These are phyloP conservation scores for Drosophila merina DNA, from an alignment of 2,888 invertebrate species.

Conservation along the genomic window DNA sequence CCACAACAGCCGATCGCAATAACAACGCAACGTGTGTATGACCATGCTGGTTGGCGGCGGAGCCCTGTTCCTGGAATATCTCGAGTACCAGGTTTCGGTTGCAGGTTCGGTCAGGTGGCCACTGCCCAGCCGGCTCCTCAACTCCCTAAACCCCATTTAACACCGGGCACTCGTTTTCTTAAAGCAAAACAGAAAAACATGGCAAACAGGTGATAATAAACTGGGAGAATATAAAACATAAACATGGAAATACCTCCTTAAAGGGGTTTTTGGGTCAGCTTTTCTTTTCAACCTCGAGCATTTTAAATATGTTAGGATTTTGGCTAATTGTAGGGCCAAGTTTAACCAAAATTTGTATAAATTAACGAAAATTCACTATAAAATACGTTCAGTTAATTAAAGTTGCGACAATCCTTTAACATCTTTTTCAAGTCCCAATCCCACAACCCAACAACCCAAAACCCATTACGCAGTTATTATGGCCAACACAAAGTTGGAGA, in stretches of 20 bases:
- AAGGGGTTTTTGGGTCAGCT: background rate
- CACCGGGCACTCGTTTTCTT: constrained; percentile 49
- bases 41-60: constrained; percentile 22
- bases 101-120: constrained; percentile 4
- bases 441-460: background rate
- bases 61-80: constrained; percentile 46
- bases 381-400: background rate
- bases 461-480: constrained; percentile 28
- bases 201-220: constrained; percentile 15
- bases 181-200: constrained; percentile 53
- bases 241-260: constrained; percentile 4
- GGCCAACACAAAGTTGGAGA: constrained; percentile 13
- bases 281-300: background rate
- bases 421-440: background rate
- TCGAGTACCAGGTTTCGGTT: background rate
- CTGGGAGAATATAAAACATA: background rate
- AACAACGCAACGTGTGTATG: constrained; percentile 14
- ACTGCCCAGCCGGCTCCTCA: constrained; percentile 6
- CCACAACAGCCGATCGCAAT: constrained; percentile 16
- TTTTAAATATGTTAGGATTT: background rate
- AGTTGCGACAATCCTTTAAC: constrained; percentile 1
- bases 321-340: background rate
- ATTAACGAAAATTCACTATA: background rate
- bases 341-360: background rate
- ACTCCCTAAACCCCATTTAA: constrained; percentile 37